phyloP scores from a whole-genome alignment of 2,888 invertebrate species.

The Syritta pipiens region DNA sequence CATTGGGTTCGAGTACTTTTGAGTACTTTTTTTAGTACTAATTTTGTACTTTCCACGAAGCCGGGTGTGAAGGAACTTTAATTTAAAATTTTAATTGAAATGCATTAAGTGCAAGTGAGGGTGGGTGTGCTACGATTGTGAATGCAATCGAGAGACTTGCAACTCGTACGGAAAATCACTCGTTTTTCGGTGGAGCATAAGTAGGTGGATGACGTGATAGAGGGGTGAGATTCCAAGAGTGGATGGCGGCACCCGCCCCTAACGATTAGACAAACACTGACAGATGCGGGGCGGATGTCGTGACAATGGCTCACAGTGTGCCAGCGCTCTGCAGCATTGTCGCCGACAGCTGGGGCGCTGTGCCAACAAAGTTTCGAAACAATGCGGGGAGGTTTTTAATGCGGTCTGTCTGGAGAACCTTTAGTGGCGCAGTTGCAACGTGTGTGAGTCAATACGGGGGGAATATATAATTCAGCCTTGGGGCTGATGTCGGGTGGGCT shows the following conservation, averaged over 20 bases:
- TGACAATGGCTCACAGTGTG: too few relatives aligned
- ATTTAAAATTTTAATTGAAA: constrained; percentile 24
- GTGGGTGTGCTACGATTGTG: background rate
- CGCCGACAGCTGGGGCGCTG: too few relatives aligned
- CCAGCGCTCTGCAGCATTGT: too few relatives aligned
- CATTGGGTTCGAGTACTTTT: background rate
- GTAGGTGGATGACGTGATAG: background rate
- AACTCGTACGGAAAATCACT: too few relatives aligned
- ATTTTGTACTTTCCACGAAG: too few relatives aligned
- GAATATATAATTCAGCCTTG: background rate
- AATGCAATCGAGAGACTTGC: constrained; percentile 5
- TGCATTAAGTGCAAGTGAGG: constrained; percentile 9
- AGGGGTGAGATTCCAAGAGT: background rate
- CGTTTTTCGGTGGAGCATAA: too few relatives aligned
- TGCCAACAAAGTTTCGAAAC: constrained; percentile 5
- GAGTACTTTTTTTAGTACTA: constrained; percentile 1
- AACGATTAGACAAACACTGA: constrained; percentile 23
- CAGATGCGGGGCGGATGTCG: background rate
- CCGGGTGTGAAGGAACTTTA: background rate
- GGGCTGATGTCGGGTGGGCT: background rate
- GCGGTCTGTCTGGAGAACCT: background rate
- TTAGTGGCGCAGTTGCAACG: background rate
- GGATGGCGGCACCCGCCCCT: background rate
- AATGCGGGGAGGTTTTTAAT: background rate
- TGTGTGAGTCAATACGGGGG: background rate